Evolutionary conservation across 1,140 invertebrate genomes (phyloP), one percentile per base, ranked within the genome.

Genomic region (Metaphire vulgaris): DNA sequence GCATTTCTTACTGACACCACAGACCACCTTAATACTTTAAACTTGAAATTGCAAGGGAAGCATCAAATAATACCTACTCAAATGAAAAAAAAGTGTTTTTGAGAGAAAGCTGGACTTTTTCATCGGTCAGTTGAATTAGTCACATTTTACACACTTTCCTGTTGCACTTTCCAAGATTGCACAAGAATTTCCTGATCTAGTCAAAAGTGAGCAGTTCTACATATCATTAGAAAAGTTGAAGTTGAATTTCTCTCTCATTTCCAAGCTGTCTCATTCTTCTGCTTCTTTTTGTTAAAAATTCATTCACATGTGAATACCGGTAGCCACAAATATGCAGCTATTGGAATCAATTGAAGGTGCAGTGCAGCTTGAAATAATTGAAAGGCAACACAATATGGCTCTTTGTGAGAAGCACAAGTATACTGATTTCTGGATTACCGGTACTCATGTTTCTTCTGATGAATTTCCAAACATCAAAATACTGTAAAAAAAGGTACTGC

Each of bases 61-160:
- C 21, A 56, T 56, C 41, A 56, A 56, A 56, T 56, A 56, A 12
- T 56, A 56, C 41, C 41, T 12, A 56, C 41, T 56, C 41, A 12
- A 21, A 56, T 56, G 41, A 56, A 56, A 21, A 21, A 56, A 56
- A 12, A 56, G 41, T 21, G 41, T 56, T 56, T 56, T 56, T 56
- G 21, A 56, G 21, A 56, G 6, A 56, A 56, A 56, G 41, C 41
- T 56, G 41, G 41, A 6, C 41, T 56, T 21, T 12, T 56, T 56
- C 6, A 56, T 56, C 41, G 21, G 41, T 56, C 41, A 56, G 21
- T 56, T 56, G 6, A 12, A 56, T 56, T 21, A 56, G 41, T 56
- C 41, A 56, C n/a, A 56, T 56, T 56, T 56, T 56, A 56, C 21
- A 56, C 41, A 56, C 41, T 56, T 56, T 56, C 41, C 41, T n/a